Conservation (phyloP, 2,797 vertebrate genomes). For the Periophthalmus magnuspinnatus region DNA sequence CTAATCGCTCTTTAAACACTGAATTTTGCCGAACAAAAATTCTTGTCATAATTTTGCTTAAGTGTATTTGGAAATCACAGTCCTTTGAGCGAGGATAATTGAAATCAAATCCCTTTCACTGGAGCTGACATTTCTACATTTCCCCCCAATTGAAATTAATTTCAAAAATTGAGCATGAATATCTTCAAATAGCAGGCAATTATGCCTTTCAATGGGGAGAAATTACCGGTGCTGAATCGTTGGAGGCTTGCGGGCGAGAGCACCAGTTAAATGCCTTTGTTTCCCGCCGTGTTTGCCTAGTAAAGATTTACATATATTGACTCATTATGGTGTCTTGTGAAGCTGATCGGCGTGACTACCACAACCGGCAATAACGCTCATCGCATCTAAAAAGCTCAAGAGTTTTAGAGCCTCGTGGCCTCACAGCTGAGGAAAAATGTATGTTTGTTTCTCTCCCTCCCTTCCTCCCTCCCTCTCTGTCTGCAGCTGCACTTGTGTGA, state of each 20-base stretch:
- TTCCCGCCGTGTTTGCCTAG: conserved; percentile 99
- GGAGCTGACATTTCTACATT: conserved; percentile 99
- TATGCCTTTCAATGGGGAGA: conserved; percentile 99
- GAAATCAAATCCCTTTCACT: conserved; percentile 99
- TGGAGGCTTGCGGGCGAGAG: conserved; percentile 98
- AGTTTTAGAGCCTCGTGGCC: conserved; percentile 70
- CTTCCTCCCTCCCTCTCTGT: conserved; percentile 42
- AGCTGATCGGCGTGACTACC: conserved; percentile 91
- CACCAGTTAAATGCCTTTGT: conserved; percentile 99
- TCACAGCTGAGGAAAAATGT: conserved; percentile 72
- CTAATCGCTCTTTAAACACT: conserved; percentile 99
- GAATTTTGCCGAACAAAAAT: conserved; percentile 99
- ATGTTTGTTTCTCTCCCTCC: conserved; percentile 66
- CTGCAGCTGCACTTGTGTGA: conserved; percentile 65
- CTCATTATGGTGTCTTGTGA: conserved; percentile 99
- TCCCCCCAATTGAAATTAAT: conserved; percentile 99
- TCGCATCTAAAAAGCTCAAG: conserved; percentile 72
- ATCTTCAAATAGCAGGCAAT: conserved; percentile 99
- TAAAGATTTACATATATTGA: conserved; percentile 99
- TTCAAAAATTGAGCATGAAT: conserved; percentile 99
- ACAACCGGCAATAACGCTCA: conserved; percentile 74
- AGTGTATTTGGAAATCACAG: conserved; percentile 99
- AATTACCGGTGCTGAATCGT: conserved; percentile 99
- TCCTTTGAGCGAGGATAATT: conserved; percentile 99
- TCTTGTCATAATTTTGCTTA: conserved; percentile 99